Evolutionary conservation across 2,113 vertebrate genomes (phyloP).

Genomic region (Crotalus horridus): DNA sequence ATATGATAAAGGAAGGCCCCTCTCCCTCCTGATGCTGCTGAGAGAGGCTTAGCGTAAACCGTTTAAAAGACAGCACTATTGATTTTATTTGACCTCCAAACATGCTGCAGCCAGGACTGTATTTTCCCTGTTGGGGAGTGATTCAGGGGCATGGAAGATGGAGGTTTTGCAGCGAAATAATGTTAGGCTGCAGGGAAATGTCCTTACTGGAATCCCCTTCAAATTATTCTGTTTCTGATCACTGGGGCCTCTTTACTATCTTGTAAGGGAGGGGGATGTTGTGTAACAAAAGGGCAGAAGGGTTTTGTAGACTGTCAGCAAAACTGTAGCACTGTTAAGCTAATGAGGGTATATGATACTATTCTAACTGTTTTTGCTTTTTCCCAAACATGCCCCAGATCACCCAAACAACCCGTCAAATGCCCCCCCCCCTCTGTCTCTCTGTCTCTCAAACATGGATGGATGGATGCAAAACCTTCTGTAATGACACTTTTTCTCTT

Average conservation of each 20-base stretch:
- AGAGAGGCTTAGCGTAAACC: constrained; percentile 58
- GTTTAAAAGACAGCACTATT: constrained; percentile 57
- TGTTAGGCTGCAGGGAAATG: constrained; percentile 29
- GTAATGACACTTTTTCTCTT: not conserved
- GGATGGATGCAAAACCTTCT: not conserved
- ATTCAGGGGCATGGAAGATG: constrained; percentile 42
- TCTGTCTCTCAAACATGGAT: not conserved
- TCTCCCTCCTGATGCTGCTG: constrained; percentile 48
- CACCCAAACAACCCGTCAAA: not conserved
- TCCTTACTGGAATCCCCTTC: not conserved
- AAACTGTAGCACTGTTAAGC: rapidly evolving
- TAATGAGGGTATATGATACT: not conserved
- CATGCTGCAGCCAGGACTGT: constrained; percentile 58
- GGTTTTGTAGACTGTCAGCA: not conserved
- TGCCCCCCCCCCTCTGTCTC: not conserved
- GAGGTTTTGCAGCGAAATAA: constrained; percentile 50
- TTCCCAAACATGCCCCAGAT: not conserved
- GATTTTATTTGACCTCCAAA: constrained; percentile 67
- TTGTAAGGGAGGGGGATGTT: not conserved
- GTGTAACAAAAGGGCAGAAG: not conserved
- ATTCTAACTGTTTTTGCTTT: constrained; percentile 25
- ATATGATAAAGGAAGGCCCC: constrained; percentile 49
- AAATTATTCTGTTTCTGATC: constrained; percentile 4
- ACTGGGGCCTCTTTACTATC: rapidly evolving
- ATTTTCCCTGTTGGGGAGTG: constrained; percentile 46